Evolutionary conservation across 2,113 vertebrate genomes (phyloP), one percentile per base, ranked within the genome.

Genomic region (Fulica atra): DNA sequence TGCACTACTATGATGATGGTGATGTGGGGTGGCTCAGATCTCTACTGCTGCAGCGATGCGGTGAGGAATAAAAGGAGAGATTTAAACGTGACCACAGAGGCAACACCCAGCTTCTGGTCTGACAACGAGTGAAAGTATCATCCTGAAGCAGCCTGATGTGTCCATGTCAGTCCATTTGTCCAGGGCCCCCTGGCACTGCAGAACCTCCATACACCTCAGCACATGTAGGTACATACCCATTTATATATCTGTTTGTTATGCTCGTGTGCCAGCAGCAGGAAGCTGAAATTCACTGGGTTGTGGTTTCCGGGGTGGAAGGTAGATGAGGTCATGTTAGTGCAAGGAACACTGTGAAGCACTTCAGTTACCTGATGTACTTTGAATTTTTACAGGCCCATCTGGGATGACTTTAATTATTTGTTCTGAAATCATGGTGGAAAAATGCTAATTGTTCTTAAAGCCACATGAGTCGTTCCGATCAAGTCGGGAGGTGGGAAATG

Each of bases 391-490:
- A 92, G 85, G 95, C 87, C 74, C 93, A 92, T 96, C 79, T 95
- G 78, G 86, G 92, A 89, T 96, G 86, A 83, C 88, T 97, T 97
- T 92, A 94, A 97, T 96, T 95, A 96, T 96, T 96, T 95, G 73
- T 96, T 94, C 93, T 95, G 94, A 97, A 94, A 96, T 96, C 92
- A 94, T 57, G 78, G 57, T 72, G 78, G 83, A 97, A 94, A 96
- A 97, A 96, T 88, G 93, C 89, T 89, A 77, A 89, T 96, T 89
- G 89, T 95, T 93, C 92, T 88, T 84, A 94, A 81, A 93, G 95
- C 95, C 92, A 82, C 86, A 77, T 60, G 74, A 82, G 93, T 74
- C 1, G 53, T 89, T 96, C 82, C 24, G 69, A 87, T 89, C 82
- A 93, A 97, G 89, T 51, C 2, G 8, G 51, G 80, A 23, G 72